Conservation (phyloP, 2,113 vertebrate species). For the Corythaeola cristata region DNA sequence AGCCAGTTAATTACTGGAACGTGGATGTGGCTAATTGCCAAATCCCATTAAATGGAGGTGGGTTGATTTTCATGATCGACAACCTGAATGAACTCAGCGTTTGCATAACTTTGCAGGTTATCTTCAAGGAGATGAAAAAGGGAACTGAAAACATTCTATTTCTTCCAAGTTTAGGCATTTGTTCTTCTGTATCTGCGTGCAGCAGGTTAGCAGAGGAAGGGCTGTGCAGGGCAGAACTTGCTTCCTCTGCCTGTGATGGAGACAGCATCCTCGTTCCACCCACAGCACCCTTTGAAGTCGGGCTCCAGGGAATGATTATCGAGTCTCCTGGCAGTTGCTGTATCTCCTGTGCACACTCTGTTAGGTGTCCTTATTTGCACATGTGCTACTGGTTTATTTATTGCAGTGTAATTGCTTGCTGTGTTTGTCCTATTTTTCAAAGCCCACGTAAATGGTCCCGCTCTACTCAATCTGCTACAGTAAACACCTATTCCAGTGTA, state of each 20-base stretch:
- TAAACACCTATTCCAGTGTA: not conserved
- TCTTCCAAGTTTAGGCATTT: not conserved
- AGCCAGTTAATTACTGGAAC: not conserved
- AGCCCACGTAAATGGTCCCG: not conserved
- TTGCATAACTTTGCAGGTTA: not conserved
- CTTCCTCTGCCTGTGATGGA: not conserved
- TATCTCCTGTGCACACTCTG: not conserved
- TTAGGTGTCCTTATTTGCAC: not conserved
- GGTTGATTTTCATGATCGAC: not conserved
- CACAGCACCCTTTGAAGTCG: rapidly evolving
- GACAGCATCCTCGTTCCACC: not conserved
- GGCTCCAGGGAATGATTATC: not conserved
- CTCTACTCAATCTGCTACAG: not conserved
- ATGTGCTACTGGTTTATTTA: conserved; percentile 24
- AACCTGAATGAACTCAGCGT: not conserved
- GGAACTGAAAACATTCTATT: not conserved
- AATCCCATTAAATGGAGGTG: not conserved
- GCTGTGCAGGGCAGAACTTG: not conserved
- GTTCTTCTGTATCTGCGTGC: not conserved
- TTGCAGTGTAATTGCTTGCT: conserved; percentile 9
- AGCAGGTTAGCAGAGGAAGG: not conserved
- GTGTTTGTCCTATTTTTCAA: conserved; percentile 31
- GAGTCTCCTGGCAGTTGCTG: not conserved
- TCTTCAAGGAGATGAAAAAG: not conserved
- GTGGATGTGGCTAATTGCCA: not conserved